Base-by-base conservation (phyloP, 2,113 vertebrate species). In the Platichthys flesus region DNA sequence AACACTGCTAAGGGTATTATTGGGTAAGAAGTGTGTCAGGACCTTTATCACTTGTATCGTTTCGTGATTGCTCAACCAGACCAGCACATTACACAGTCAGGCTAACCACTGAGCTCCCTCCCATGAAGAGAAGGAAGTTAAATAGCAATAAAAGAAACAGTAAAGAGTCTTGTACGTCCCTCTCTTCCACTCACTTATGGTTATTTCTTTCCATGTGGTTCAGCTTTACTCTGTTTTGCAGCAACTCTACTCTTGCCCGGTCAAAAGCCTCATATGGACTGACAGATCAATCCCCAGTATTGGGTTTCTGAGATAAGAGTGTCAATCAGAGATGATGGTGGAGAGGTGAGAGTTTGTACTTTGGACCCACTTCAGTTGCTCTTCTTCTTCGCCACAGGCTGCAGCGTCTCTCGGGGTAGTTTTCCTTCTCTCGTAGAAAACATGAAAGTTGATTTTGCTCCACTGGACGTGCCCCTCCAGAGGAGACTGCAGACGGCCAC, bases 381-480 rank as follows among this genome's bases (percentile, higher is more conserved):
- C 72, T 52, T 9, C 62, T 79, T 58, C 3, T 79, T 56, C 1
- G 15, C 56, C 71, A 23, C 62, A 2, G 1, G 71, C 72, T 21
- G 45, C 66, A 65, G 59, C 37, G 16, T 58, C 23, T 47, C 18
- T 24, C 18, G 26, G 23, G 72, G 72, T 60, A 42, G 51, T 60
- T 42, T 72, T 67, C 71, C 73, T 42, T 60, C 49, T 47, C 71
- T 64, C 5, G 21, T 67, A 54, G 63, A 37, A 69, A 78, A 59
- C 67, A 96, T 96, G 96, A 94, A 90, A 90, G 74, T 98, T 57
- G 15, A 93, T 51, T 96, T 97, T 18, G 96, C 96, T 0, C 95
- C 96, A 0, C 0, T 89, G 26, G 67, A 72, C 0, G 0, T 95
- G 45, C 95, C 97, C 0, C 31, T 95, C 18, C 14, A 69, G 12